A percentile compares a stretch with the other conserved stretches of the same genome.
Conservation (phyloP, 2,888 invertebrate genomes). For the Eupeodes latifasciatus region DNA sequence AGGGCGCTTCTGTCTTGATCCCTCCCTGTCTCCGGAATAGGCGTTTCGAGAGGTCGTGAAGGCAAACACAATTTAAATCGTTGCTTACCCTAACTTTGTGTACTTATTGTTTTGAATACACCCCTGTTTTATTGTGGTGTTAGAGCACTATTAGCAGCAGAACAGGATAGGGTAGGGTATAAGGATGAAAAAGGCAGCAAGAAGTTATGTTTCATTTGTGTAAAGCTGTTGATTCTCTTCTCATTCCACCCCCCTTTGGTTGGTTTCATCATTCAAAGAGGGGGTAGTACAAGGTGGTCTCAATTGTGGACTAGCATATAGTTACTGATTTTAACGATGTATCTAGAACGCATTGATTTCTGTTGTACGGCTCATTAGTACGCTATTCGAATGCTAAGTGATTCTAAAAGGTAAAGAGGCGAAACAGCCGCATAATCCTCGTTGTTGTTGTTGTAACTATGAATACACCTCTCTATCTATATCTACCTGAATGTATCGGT, state of each 20-base stretch:
- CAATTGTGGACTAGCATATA: slow-evolving; percentile 35
- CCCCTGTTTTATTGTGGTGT: not conserved
- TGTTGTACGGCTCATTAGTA: slow-evolving; percentile 59
- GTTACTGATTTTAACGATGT: slow-evolving; percentile 51
- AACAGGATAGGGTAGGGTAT: not conserved
- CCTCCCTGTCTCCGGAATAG: no score
- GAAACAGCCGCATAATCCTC: not conserved
- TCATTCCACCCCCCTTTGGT: not conserved
- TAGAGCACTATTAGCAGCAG: no score
- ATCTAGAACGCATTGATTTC: slow-evolving; percentile 68
- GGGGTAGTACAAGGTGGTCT: slow-evolving; percentile 6
- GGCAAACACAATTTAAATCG: no score
- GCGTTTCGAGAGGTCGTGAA: no score
- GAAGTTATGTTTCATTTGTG: slow-evolving; percentile 25
- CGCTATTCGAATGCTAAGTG: slow-evolving; percentile 52
- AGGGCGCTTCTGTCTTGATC: no score
- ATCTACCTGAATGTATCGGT: not conserved
- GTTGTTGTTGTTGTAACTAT: not conserved
- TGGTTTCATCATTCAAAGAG: not conserved
- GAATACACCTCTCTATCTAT: no score
- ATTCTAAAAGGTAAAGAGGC: slow-evolving; percentile 13
- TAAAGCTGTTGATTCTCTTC: slow-evolving; percentile 1
- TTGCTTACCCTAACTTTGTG: not conserved
- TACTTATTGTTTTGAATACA: not conserved
- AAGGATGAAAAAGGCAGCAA: not conserved